A percentile compares a stretch with the other conserved stretches of the same genome.
Evolutionary conservation across 2,797 vertebrate species (phyloP).

Genomic region (Otolemur crassicaudatus): DNA sequence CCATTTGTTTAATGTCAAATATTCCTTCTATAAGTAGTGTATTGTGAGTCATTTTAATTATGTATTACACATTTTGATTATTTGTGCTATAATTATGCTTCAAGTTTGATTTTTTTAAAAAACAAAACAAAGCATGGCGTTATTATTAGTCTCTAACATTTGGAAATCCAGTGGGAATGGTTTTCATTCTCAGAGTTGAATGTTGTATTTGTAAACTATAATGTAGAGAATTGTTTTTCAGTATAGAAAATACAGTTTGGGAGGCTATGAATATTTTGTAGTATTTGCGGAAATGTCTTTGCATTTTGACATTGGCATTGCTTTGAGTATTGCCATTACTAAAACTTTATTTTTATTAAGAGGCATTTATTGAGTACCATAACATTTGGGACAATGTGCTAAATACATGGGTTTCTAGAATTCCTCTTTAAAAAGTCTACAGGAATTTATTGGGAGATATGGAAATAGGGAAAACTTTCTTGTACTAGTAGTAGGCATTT

Average conservation of each 20-base stretch:
- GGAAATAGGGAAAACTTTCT: background rate
- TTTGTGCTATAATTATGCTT: background rate
- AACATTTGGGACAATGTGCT: background rate
- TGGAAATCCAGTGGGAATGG: background rate
- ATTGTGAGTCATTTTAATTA: conserved; percentile 17
- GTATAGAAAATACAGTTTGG: conserved; percentile 3
- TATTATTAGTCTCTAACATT: conserved; percentile 5
- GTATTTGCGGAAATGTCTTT: background rate
- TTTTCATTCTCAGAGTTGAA: conserved; percentile 47
- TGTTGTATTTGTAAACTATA: background rate
- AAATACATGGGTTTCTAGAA: background rate
- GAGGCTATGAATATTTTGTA: background rate
- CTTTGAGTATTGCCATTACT: background rate
- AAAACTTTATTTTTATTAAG: background rate
- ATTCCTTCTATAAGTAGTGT: background rate
- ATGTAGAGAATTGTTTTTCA: background rate
- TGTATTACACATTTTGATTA: background rate
- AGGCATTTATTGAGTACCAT: background rate
- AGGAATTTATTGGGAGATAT: background rate
- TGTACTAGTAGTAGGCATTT: background rate
- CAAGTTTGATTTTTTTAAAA: background rate
- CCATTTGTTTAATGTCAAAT: background rate
- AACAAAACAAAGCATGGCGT: background rate
- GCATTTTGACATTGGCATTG: conserved; percentile 2
- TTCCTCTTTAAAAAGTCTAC: conserved; percentile 30